phyloP scores from a whole-genome alignment of 2,113 vertebrate species.

The Rhea pennata region DNA sequence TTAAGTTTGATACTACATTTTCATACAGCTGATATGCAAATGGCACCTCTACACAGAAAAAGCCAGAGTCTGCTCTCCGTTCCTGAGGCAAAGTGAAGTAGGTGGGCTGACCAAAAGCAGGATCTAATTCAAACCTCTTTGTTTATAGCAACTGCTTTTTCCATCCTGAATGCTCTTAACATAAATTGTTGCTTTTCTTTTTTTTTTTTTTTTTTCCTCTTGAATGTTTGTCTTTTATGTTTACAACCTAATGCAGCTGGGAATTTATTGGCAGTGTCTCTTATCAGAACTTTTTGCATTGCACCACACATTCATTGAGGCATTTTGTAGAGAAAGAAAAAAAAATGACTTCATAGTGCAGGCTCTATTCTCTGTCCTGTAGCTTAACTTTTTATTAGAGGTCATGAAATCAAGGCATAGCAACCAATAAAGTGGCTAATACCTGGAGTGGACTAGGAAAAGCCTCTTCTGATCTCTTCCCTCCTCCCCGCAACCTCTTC shows the following conservation, averaged over 20 bases:
- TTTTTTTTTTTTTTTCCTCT: no score
- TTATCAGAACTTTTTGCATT: conserved; percentile 4
- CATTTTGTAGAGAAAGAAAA: not conserved
- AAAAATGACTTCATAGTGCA: not conserved
- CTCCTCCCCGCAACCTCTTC: not conserved
- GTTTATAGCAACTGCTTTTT: not conserved
- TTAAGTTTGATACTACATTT: not conserved
- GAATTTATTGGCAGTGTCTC: conserved; percentile 19
- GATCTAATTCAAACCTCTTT: conserved; percentile 3
- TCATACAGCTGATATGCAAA: not conserved
- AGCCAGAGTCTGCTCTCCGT: not conserved
- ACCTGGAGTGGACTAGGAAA: not conserved
- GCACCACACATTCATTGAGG: not conserved
- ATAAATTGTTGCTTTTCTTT: not conserved
- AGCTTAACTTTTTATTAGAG: conserved; percentile 43
- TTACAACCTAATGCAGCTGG: conserved; percentile 11
- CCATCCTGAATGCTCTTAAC: not conserved
- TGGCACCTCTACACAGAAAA: not conserved
- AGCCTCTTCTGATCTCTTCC: conserved; percentile 18
- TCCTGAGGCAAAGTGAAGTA: not conserved
- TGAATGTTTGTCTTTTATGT: not conserved
- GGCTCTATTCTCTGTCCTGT: not conserved
- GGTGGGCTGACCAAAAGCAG: not conserved
- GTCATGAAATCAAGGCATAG: conserved; percentile 18
- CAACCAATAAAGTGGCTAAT: not conserved